Evolutionary conservation across 2,888 invertebrate genomes (phyloP), one percentile per base, ranked within the genome.

Genomic region (Iphiclides podalirius): DNA sequence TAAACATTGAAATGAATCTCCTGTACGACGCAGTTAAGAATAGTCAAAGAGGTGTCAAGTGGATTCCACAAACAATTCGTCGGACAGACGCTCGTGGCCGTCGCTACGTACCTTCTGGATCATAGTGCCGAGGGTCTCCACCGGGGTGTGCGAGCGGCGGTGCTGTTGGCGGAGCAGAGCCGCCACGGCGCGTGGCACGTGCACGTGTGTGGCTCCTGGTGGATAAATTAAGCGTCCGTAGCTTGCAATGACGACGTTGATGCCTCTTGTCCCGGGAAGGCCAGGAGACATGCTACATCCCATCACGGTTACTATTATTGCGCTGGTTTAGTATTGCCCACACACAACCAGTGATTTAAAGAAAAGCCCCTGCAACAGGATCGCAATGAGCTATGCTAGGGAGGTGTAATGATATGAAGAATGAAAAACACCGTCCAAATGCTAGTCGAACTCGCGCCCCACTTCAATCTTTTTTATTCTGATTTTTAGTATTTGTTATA

Each of bases 121-220:
- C 0, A 84, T 94, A 69, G 95, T 95, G n/a, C 95, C 94, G 52
- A 97, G 85, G 14, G 94, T 93, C 67, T 95, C 94, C 0, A 94
- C 92, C 28, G 97, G 83, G 0, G 94, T 92, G 47, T 86, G 92
- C 67, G 92, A 94, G 62, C 91, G 91, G 28, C 94, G 88, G 57
- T 90, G 91, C 42, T 90, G 89, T 64, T 94, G 92, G 72, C 97
- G 97, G 0, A 97, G 92, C 42, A 97, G 84, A 8, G 94, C 92
- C 16, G 92, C 90, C 1, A 94, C 91, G 0, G 97, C 96, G 50
- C 90, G 85, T 54, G 90, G 91, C 52, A 97, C 94, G 62, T 95
- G 93, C 51, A 88, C 86, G 97, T 37, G 90, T 90, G 40, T 92
- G 90, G 3, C 95, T 92, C 91, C 95, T 96, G 14, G 3, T 35